Evolutionary conservation across 2,888 invertebrate species (phyloP).

Genomic region (Catocala fraxini): DNA sequence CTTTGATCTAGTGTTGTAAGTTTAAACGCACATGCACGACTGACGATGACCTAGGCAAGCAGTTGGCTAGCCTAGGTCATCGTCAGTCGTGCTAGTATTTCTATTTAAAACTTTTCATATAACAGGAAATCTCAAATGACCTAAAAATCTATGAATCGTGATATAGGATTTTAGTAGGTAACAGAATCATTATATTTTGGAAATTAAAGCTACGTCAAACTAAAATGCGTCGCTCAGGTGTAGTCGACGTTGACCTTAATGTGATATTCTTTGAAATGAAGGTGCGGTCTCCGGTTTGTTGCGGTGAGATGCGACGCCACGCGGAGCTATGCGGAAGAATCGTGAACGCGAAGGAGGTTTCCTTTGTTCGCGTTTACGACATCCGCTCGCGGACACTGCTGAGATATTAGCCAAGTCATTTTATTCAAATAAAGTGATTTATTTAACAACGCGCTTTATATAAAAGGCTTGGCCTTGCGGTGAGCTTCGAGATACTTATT

Average conservation of each 20-base stretch:
- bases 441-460: conserved; percentile 1
- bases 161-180: no score
- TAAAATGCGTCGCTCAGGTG: background rate
- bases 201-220: no score
- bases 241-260: background rate
- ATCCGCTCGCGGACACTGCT: background rate
- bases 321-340: background rate
- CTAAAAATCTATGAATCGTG: no score
- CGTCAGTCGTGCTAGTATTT: no score
- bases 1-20: no score
- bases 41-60: no score
- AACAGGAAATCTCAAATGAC: no score
- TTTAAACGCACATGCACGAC: no score
- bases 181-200: no score
- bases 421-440: conserved; percentile 14
- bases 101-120: no score
- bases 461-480: conserved; percentile 3
- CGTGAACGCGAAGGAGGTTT: conserved; percentile 1
- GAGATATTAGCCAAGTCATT: conserved; percentile 6
- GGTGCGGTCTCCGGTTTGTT: background rate
- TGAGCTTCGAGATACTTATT: background rate
- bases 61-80: no score
- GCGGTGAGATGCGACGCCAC: background rate
- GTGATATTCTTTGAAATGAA: background rate
- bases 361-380: conserved; percentile 16